Percentiles rank a stretch among this genome's conserved stretches.
These are phyloP conservation scores for Cremastinae sp. DNA, from an alignment of 2,888 invertebrate genomes.

Conservation along the genomic window DNA sequence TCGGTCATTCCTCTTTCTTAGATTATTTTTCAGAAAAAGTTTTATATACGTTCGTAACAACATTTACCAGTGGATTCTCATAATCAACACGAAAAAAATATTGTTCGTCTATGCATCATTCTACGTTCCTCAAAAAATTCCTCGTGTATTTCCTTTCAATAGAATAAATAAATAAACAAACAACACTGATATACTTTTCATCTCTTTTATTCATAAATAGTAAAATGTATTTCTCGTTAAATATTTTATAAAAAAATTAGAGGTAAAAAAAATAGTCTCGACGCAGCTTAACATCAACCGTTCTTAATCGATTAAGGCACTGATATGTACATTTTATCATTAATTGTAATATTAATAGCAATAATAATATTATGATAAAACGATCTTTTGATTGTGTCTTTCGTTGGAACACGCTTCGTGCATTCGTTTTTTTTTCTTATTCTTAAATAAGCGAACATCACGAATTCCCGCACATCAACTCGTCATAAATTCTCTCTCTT, in stretches of 20 bases:
- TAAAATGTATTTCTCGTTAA: conserved; percentile 73
- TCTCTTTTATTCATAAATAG: conserved; percentile 70
- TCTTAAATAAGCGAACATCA: conserved; percentile 26
- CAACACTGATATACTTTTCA: background rate
- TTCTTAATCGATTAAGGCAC: conserved; percentile 70
- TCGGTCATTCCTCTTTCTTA: too few species aligned
- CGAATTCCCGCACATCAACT: background rate
- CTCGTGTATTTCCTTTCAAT: too few species aligned
- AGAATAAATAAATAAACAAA: too few species aligned
- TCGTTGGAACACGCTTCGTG: conserved; percentile 30
- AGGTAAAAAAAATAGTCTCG: conserved; percentile 70
- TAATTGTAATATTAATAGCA: background rate
- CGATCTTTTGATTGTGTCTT: conserved; percentile 62
- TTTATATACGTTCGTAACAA: too few species aligned
- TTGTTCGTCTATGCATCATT: too few species aligned
- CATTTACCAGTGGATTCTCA: too few species aligned
- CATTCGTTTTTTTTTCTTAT: conserved; percentile 2
- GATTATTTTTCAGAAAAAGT: too few species aligned
- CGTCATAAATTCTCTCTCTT: conserved; percentile 27
- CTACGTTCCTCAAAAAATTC: too few species aligned
- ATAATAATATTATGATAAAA: conserved; percentile 8
- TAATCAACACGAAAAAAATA: too few species aligned
- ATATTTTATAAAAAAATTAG: conserved; percentile 73
- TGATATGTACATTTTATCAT: conserved; percentile 68
- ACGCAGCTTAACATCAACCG: conserved; percentile 56